Percentiles rank a stretch among this genome's conserved stretches.
phyloP scores from a whole-genome alignment of 2,888 invertebrate species.

The Acanthosepion lycidas region DNA sequence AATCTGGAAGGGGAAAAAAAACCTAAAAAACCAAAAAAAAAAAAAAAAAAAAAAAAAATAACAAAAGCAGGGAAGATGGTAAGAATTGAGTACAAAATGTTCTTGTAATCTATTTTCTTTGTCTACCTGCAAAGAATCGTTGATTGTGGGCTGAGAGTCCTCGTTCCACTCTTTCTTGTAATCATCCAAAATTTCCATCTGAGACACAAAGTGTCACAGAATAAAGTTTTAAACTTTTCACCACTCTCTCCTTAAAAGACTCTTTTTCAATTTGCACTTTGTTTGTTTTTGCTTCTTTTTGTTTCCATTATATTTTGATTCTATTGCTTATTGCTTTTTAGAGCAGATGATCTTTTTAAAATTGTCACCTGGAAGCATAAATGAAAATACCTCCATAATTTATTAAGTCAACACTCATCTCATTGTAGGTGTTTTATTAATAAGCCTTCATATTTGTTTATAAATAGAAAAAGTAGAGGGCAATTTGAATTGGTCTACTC shows the following conservation, averaged over 20 bases:
- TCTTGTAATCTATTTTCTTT: not conserved
- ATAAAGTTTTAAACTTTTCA: constrained; percentile 48
- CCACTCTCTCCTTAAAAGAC: not conserved
- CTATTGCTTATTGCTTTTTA: not conserved
- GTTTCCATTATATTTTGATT: not conserved
- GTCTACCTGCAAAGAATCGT: not conserved
- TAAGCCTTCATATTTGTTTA: too few species aligned
- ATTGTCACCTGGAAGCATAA: not conserved
- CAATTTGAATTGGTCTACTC: too few species aligned
- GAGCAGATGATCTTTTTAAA: not conserved
- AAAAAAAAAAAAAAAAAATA: not conserved
- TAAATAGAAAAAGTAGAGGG: too few species aligned
- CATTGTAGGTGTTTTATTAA: too few species aligned
- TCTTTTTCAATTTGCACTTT: not conserved
- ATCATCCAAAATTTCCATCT: constrained; percentile 39
- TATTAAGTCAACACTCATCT: too few species aligned
- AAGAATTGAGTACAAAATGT: not conserved
- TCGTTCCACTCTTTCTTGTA: constrained; percentile 6
- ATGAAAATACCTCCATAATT: not conserved
- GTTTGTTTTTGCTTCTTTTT: not conserved
- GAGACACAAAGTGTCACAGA: constrained; percentile 45
- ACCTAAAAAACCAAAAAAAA: not conserved
- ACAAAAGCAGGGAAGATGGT: not conserved
- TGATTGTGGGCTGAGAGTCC: constrained; percentile 15
- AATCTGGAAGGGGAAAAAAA: not conserved